These are phyloP conservation scores for Emydocephalus ijimae DNA, from an alignment of 2,113 vertebrate species.

Conservation along the genomic window DNA sequence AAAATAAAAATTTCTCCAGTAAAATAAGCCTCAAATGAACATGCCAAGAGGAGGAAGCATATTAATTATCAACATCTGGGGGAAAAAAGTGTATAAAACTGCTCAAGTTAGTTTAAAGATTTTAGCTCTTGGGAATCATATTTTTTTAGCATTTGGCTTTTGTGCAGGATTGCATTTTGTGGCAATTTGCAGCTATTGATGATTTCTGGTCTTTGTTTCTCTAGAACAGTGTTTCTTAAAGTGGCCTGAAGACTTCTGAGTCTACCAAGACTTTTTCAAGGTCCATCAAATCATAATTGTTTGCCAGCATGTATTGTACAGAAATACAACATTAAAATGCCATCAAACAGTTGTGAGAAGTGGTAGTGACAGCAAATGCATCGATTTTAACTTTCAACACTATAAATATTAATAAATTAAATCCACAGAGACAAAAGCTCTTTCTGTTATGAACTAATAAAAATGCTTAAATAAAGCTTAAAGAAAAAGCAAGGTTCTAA, in stretches of 20 bases:
- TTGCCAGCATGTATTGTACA: not conserved
- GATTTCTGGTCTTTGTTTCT: not conserved
- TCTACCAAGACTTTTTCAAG: not conserved
- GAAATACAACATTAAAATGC: not conserved
- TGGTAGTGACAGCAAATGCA: not conserved
- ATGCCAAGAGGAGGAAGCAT: not conserved
- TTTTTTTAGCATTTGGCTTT: not conserved
- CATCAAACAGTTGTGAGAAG: not conserved
- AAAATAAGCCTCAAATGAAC: not conserved
- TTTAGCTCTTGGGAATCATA: not conserved
- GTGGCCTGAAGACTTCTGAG: not conserved
- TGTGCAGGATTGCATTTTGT: not conserved
- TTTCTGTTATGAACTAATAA: too few relatives aligned
- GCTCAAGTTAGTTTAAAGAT: not conserved
- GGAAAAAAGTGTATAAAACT: not conserved
- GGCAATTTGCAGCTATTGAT: not conserved
- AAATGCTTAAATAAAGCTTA: too few relatives aligned
- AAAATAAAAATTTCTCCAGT: not conserved
- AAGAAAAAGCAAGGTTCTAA: too few relatives aligned
- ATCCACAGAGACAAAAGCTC: not conserved
- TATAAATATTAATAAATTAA: not conserved
- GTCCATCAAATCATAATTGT: not conserved
- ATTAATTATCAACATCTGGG: not conserved
- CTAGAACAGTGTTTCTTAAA: not conserved
- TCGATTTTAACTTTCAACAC: not conserved